phyloP scores from a whole-genome alignment of 2,113 vertebrate genomes.

The Noctilio leporinus region DNA sequence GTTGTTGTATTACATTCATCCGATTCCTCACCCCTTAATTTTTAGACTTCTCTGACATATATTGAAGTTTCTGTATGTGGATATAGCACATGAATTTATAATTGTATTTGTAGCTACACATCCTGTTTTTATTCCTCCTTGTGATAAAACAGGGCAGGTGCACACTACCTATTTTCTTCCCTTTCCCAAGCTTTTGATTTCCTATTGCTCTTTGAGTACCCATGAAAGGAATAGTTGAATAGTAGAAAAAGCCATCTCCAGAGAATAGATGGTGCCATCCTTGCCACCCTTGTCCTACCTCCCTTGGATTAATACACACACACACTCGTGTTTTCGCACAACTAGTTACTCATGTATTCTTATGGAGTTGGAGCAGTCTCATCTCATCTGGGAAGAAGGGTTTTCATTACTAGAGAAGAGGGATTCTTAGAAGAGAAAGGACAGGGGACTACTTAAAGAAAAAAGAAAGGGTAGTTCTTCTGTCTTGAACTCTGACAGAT shows the following conservation, averaged over 20 bases:
- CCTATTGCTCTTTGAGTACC: background rate
- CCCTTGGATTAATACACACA: fast-evolving
- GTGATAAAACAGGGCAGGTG: background rate
- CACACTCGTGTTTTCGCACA: too few species aligned
- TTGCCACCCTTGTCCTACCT: background rate
- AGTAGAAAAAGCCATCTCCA: background rate
- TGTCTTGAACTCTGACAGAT: background rate
- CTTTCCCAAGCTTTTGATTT: background rate
- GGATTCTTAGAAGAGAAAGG: background rate
- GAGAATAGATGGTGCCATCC: background rate
- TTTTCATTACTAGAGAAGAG: background rate
- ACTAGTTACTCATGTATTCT: background rate
- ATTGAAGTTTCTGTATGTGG: background rate
- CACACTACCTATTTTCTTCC: background rate
- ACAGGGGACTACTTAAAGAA: background rate
- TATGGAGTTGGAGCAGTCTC: background rate
- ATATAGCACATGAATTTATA: background rate
- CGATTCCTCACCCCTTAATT: too few species aligned
- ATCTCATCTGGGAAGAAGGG: background rate
- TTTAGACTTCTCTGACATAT: background rate
- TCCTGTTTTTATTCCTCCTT: background rate
- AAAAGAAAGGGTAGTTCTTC: background rate
- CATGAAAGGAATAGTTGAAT: background rate
- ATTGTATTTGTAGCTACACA: background rate
- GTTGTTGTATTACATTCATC: too few species aligned